phyloP scores from a whole-genome alignment of 2,113 vertebrate genomes.

The Barnardius zonarius region DNA sequence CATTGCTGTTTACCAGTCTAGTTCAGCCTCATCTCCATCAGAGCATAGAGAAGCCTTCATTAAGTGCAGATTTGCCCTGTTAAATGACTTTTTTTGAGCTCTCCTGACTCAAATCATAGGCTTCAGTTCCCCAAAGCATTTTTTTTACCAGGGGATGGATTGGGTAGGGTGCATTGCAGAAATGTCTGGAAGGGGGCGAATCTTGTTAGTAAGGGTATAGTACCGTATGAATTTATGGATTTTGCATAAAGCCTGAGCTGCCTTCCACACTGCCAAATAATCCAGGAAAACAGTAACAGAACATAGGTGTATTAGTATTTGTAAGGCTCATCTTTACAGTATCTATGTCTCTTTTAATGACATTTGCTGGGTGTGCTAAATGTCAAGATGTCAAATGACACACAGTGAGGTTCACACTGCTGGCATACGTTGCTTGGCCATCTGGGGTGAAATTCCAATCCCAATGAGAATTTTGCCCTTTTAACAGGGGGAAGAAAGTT shows the following conservation, averaged over 20 bases:
- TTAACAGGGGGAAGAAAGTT: not conserved
- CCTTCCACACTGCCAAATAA: not conserved
- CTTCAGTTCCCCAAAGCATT: not conserved
- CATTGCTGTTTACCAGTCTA: not conserved
- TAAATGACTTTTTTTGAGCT: not conserved
- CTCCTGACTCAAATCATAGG: not conserved
- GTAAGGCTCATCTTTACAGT: not conserved
- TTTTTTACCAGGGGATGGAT: not conserved
- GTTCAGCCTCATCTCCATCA: not conserved
- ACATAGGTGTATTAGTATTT: not conserved
- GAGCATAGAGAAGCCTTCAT: not conserved
- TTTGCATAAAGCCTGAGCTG: not conserved
- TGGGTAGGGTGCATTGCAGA: not conserved
- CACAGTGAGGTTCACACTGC: not conserved
- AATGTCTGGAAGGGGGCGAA: not conserved
- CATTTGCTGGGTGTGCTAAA: not conserved
- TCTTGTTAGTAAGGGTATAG: not conserved
- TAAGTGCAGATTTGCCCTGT: not conserved
- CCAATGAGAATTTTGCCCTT: not conserved
- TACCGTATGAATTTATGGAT: not conserved
- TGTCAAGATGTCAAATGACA: not conserved
- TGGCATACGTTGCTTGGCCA: not conserved
- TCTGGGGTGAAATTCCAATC: not conserved
- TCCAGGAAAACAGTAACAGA: not conserved
- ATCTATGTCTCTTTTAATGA: not conserved